Conservation (phyloP, 1,140 invertebrate species). For the Cydia pomonella region DNA sequence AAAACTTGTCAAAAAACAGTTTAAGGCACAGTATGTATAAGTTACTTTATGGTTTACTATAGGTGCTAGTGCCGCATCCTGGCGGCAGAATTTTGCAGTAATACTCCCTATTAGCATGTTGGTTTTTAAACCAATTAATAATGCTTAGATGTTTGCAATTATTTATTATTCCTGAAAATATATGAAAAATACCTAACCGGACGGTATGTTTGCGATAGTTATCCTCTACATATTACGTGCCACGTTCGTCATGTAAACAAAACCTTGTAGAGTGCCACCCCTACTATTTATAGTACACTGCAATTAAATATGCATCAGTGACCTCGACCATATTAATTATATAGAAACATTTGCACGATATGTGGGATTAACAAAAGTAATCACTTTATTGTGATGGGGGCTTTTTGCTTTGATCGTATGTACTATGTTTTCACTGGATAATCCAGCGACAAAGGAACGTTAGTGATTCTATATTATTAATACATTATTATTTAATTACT, state of each 20-base stretch:
- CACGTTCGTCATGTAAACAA: background rate
- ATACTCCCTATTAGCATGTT: too few relatives aligned
- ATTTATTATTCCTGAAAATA: too few relatives aligned
- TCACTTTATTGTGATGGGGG: background rate
- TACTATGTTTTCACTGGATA: background rate
- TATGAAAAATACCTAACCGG: background rate
- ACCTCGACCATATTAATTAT: background rate
- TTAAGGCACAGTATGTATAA: too few relatives aligned
- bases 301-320: constrained; percentile 5
- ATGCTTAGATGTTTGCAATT: too few relatives aligned
- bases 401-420: background rate
- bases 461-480: background rate
- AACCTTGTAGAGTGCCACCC: background rate
- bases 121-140: too few relatives aligned
- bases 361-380: background rate
- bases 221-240: background rate
- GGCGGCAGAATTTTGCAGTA: too few relatives aligned
- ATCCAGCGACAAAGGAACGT: background rate
- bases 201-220: background rate
- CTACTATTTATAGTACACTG: background rate
- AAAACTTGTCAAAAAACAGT: too few relatives aligned
- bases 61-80: too few relatives aligned
- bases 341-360: background rate
- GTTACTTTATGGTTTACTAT: too few relatives aligned
- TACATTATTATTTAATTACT: too few relatives aligned